Base-by-base conservation (phyloP, 2,888 invertebrate genomes). In the Metacarcinus magister region DNA sequence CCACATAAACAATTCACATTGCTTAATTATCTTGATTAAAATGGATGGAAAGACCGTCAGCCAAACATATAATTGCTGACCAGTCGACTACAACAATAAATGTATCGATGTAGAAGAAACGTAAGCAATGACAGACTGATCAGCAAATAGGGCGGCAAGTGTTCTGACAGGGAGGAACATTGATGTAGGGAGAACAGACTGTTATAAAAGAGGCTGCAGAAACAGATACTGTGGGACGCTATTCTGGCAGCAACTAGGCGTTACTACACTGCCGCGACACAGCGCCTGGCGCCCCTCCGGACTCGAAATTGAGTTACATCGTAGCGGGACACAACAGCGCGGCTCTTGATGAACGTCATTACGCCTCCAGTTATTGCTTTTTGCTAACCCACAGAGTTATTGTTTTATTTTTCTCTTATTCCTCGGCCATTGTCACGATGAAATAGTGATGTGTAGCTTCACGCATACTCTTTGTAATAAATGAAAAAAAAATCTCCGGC, bases 401-500 rank as follows among this genome's bases (percentile, higher is more conserved):
- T 67, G n/a, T n/a, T n/a, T 67, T 67, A 67, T 67, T n/a, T 67
- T 67, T 7, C n/a, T n/a, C n/a, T n/a, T 67, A 3, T 67, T n/a
- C 1, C 4, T 23, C 67, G 4, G 67, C 67, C 67, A 67, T 0
- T 67, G 23, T n/a, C n/a, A 67, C 67, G 7, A 67, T 7, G 67
- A n/a, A 39, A 39, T 4, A 23, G n/a, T 4, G 67, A n/a, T n/a
- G 23, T 23, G 23, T 0, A 19, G 23, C 4, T n/a, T n/a, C 0
- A 67, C n/a, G n/a, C n/a, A 67, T 67, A n/a, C n/a, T 67, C 23
- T 67, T n/a, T 67, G 67, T n/a, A 67, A n/a, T n/a, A 67, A n/a
- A 67, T 54, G 54, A 16, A 54, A 8, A 8, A 8, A 16, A 39
- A 1, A 39, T 39, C 39, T 39, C 54, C 8, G 2, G 16, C 54